Evolutionary conservation across 2,797 vertebrate species (phyloP), one percentile per base, ranked within the genome.

Genomic region (Halcyon badia): DNA sequence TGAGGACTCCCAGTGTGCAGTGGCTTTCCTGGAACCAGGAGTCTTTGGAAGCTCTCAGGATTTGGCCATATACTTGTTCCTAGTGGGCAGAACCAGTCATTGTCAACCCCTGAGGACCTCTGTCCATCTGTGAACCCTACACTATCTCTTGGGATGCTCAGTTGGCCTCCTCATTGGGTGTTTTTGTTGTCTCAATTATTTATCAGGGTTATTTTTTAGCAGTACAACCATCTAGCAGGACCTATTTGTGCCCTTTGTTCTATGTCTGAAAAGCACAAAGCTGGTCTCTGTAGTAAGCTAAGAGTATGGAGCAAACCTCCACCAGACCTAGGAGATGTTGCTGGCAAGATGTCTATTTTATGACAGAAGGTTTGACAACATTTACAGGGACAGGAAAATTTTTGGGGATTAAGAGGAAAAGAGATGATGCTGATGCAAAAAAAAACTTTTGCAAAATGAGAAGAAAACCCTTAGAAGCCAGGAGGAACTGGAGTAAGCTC

Each of bases 21-120:
- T 5, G 41, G 57, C 14, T 51, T 62, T 18, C 30, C 41, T 41
- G 48, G 42, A 60, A 52, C 14, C 0, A 0, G 0, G 1, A 42
- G 15, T 8, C 14, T 39, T 35, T 2, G 16, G 33, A 6, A 44
- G 11, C 33, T 8, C 8, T 56, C 30, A 28, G 70, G 16, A 26
- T 44, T 19, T 60, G 51, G n/a, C 54, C 49, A 28, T 2, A 0
- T 0, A 2, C 15, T 57, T 39, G 16, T 35, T 65, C n/a, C 41
- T 33, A 4, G 9, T 19, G 28, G 18, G 42, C 51, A 71, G 35
- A 61, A 35, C 33, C 25, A 37, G 30, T 25, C 7, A 4, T 2
- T 14, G 9, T 12, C 28, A 65, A 31, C 9, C 25, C 6, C 49
- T 12, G 62, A 58, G 54, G 60, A 35, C 17, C 15, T 41, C 48